phyloP scores from a whole-genome alignment of 2,113 vertebrate species.

The Laticauda laticaudata region DNA sequence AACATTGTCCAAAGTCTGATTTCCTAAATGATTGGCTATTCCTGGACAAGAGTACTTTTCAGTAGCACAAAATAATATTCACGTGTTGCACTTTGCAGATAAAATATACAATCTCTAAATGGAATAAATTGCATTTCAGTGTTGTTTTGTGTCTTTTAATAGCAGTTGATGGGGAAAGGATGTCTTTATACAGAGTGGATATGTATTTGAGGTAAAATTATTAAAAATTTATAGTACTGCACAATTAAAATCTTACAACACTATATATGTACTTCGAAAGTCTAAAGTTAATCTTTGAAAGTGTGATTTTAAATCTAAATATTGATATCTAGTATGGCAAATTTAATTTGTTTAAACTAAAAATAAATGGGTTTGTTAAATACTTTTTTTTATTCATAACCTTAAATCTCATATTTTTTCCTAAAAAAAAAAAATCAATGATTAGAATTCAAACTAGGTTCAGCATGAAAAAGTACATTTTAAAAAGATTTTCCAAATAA shows the following conservation, averaged over 20 bases:
- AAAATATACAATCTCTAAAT: neutral
- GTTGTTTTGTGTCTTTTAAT: neutral
- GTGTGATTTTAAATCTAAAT: slow-evolving; percentile 44
- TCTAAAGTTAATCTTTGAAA: slow-evolving; percentile 43
- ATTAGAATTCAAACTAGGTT: slow-evolving; percentile 42
- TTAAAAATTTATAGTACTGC: neutral
- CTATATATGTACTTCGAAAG: slow-evolving; percentile 29
- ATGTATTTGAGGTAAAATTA: neutral
- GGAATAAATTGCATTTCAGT: neutral
- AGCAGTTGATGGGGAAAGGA: neutral
- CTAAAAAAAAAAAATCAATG: slow-evolving; percentile 43
- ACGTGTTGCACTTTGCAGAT: neutral
- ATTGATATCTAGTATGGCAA: slow-evolving; percentile 44
- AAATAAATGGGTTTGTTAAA: slow-evolving; percentile 48
- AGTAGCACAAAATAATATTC: neutral
- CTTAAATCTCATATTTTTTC: slow-evolving; percentile 43
- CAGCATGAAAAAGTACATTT: slow-evolving; percentile 17
- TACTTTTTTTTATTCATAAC: slow-evolving; percentile 28
- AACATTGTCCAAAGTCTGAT: neutral
- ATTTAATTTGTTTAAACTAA: slow-evolving; percentile 48
- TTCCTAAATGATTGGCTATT: neutral
- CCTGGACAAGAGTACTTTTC: neutral
- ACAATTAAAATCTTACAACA: neutral
- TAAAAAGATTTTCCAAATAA: slow-evolving; percentile 27
- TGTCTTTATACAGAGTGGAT: neutral